Conservation (phyloP, 2,888 invertebrate species). For the Dastarcus helophoroides region DNA sequence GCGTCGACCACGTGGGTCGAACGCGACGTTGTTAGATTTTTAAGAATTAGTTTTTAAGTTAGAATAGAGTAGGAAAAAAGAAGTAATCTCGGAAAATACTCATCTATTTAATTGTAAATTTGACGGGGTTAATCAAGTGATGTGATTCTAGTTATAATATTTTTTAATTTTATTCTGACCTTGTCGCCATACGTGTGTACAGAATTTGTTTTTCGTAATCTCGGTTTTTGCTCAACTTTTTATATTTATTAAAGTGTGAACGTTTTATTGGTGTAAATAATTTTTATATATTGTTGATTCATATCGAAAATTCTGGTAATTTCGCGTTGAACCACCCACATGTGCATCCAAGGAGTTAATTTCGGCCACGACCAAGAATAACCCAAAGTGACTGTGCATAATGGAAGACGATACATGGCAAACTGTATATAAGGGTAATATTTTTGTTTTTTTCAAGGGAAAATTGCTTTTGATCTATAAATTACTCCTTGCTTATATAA, state of each 20-base stretch:
- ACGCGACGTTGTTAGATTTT: slow-evolving; percentile 33
- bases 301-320: not conserved
- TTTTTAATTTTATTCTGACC: slow-evolving; percentile 20
- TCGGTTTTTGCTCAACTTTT: slow-evolving; percentile 13
- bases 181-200: slow-evolving; percentile 23
- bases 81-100: no score
- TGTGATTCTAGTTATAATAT: slow-evolving; percentile 9
- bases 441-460: slow-evolving; percentile 2
- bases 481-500: no score
- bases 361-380: slow-evolving; percentile 33
- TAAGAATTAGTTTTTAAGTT: slow-evolving; percentile 1
- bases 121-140: no score
- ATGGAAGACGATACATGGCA: slow-evolving; percentile 21
- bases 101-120: no score
- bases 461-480: not conserved
- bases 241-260: slow-evolving; percentile 1
- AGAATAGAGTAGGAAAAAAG: no score
- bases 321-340: slow-evolving; percentile 14
- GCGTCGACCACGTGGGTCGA: slow-evolving; percentile 41
- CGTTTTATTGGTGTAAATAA: slow-evolving; percentile 2
- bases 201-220: slow-evolving; percentile 2
- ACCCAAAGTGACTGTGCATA: slow-evolving; percentile 20
- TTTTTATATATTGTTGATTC: not conserved
- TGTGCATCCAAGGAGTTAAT: slow-evolving; percentile 15
- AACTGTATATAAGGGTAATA: slow-evolving; percentile 26